phyloP scores from a whole-genome alignment of 2,113 vertebrate species.

The Zosterops japonicus region DNA sequence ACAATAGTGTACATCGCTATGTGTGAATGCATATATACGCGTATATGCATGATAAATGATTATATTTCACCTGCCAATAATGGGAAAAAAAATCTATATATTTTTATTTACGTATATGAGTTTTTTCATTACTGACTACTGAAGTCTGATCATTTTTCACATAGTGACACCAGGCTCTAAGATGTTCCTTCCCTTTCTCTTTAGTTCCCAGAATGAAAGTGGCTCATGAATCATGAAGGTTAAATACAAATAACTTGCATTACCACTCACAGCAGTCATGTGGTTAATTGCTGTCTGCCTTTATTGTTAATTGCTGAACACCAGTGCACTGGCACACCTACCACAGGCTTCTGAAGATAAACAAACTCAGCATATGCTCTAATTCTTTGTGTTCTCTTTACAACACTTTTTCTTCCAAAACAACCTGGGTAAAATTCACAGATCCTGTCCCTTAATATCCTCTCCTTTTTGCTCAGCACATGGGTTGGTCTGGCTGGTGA shows the following conservation, averaged over 20 bases:
- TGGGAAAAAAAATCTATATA: neutral
- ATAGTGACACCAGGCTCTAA: neutral
- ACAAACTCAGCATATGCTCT: constrained; percentile 6
- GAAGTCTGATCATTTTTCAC: neutral
- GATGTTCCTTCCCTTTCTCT: neutral
- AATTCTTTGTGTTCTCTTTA: neutral
- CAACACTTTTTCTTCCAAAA: neutral
- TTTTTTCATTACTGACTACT: neutral
- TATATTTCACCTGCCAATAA: neutral
- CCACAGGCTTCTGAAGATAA: constrained; percentile 5
- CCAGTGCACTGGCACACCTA: neutral
- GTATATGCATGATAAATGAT: neutral
- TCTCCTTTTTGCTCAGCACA: fast-evolving
- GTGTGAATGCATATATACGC: neutral
- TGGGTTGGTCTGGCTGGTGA: neutral
- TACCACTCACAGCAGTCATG: constrained; percentile 19
- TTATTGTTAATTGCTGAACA: constrained; percentile 47
- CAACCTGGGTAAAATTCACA: neutral
- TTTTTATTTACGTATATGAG: neutral
- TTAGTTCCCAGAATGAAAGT: neutral
- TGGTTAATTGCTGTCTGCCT: constrained; percentile 56
- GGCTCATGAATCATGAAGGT: constrained; percentile 36
- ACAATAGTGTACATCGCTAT: neutral
- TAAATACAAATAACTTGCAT: constrained; percentile 40
- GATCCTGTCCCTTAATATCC: neutral